A percentile compares a stretch with the other conserved stretches of the same genome.
Evolutionary conservation across 2,888 invertebrate genomes (phyloP).

Genomic region (Folsomia candida): DNA sequence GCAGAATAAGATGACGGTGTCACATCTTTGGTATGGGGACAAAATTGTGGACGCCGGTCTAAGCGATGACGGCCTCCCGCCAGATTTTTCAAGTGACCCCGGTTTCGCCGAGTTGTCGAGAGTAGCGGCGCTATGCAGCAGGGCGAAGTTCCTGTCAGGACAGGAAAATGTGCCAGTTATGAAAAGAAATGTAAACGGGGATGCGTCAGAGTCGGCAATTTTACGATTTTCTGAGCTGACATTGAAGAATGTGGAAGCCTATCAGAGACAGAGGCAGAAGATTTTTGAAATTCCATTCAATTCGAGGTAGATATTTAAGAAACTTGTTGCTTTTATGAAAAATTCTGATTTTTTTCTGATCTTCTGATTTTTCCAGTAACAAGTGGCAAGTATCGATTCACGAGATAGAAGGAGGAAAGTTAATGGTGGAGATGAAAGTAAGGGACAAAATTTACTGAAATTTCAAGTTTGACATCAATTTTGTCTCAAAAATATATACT

Average conservation of each 20-base stretch:
- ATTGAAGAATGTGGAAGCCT: conserved; percentile 59
- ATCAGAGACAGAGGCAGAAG: conserved; percentile 60
- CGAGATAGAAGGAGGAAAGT: conserved; percentile 67
- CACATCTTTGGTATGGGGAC: conserved; percentile 29
- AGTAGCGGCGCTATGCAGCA: conserved; percentile 55
- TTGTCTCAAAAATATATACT: too few species aligned
- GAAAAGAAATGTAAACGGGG: conserved; percentile 63
- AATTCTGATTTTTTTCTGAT: too few species aligned
- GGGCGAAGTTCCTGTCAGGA: conserved; percentile 61
- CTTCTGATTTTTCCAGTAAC: too few species aligned
- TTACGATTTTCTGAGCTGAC: conserved; percentile 64
- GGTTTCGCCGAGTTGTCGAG: conserved; percentile 23
- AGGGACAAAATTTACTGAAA: conserved; percentile 60
- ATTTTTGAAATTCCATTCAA: conserved; percentile 66
- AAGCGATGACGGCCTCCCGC: conserved; percentile 33
- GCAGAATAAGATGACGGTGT: conserved; percentile 60
- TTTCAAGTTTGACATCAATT: neutral
- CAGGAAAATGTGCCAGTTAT: conserved; percentile 55
- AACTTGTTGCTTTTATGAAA: too few species aligned
- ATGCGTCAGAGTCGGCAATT: conserved; percentile 67
- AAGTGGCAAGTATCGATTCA: conserved; percentile 71
- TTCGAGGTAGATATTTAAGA: too few species aligned
- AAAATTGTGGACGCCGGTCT: neutral
- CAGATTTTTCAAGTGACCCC: conserved; percentile 9
- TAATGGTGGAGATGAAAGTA: conserved; percentile 92